Percentiles rank a stretch among this genome's conserved stretches.
Conservation (phyloP, 2,888 invertebrate species). For the Orthosia cruda region DNA sequence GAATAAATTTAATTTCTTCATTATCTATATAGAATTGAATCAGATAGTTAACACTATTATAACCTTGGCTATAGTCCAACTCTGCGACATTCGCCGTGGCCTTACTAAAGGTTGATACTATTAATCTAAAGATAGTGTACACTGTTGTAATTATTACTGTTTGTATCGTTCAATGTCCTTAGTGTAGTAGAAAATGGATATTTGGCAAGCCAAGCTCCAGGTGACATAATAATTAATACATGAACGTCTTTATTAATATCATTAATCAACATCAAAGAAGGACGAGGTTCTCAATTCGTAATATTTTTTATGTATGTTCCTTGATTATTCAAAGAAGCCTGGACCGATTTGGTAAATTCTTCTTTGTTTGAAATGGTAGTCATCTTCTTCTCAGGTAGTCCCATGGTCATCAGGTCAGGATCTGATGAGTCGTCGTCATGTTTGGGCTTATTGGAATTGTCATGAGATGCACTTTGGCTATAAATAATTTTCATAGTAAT, state of each 20-base stretch:
- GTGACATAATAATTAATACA: not conserved
- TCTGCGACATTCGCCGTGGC: constrained; percentile 87
- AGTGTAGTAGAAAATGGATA: constrained; percentile 8
- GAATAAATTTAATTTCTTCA: constrained; percentile 55
- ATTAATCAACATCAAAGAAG: too few relatives aligned
- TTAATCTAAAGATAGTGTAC: constrained; percentile 80
- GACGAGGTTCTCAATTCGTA: too few relatives aligned
- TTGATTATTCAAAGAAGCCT: too few relatives aligned
- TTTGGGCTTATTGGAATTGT: too few relatives aligned
- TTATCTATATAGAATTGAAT: constrained; percentile 72
- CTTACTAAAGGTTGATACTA: constrained; percentile 87
- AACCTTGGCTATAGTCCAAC: constrained; percentile 85
- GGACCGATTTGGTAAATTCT: too few relatives aligned
- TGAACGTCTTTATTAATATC: not conserved
- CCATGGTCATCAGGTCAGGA: too few relatives aligned
- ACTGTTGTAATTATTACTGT: constrained; percentile 68
- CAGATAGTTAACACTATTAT: constrained; percentile 73
- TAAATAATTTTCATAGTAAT: too few relatives aligned
- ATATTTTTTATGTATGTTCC: too few relatives aligned
- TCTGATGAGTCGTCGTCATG: too few relatives aligned
- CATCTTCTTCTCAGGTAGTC: too few relatives aligned
- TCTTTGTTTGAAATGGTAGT: too few relatives aligned
- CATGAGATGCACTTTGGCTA: too few relatives aligned
- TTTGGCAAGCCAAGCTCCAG: constrained; percentile 10
- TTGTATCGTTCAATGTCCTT: constrained; percentile 56